These are phyloP conservation scores for Microplitis manilae DNA, from an alignment of 2,888 invertebrate genomes.

Conservation along the genomic window DNA sequence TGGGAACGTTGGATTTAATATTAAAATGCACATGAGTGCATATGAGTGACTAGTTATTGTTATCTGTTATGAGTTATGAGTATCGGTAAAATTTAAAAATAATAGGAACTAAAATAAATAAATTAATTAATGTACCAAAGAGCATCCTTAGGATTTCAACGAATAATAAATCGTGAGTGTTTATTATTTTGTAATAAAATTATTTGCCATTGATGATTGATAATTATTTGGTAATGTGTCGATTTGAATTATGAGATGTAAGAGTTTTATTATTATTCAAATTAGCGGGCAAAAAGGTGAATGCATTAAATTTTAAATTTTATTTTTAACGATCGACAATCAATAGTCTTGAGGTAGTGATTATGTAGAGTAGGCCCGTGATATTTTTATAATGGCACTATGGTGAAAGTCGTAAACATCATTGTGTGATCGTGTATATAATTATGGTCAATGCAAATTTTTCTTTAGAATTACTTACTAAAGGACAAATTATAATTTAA, in stretches of 20 bases:
- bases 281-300: not conserved
- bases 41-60: not conserved
- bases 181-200: not conserved
- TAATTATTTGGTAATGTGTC: not conserved
- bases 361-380: constrained; percentile 53
- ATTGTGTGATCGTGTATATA: constrained; percentile 43
- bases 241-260: no score
- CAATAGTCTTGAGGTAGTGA: constrained; percentile 33
- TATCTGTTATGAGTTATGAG: not conserved
- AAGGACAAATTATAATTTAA: not conserved
- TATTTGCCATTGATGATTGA: not conserved
- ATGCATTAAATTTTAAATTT: constrained; percentile 21
- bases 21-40: not conserved
- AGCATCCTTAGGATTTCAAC: not conserved
- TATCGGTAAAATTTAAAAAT: not conserved
- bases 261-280: no score
- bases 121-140: not conserved
- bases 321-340: constrained; percentile 26
- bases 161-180: constrained; percentile 22
- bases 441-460: constrained; percentile 30
- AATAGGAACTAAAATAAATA: not conserved
- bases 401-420: constrained; percentile 59
- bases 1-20: not conserved
- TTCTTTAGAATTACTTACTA: constrained; percentile 9
- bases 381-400: constrained; percentile 36